Evolutionary conservation across 2,888 invertebrate genomes (phyloP), one percentile per base, ranked within the genome.

Genomic region (Caenorhabditis sinica): DNA sequence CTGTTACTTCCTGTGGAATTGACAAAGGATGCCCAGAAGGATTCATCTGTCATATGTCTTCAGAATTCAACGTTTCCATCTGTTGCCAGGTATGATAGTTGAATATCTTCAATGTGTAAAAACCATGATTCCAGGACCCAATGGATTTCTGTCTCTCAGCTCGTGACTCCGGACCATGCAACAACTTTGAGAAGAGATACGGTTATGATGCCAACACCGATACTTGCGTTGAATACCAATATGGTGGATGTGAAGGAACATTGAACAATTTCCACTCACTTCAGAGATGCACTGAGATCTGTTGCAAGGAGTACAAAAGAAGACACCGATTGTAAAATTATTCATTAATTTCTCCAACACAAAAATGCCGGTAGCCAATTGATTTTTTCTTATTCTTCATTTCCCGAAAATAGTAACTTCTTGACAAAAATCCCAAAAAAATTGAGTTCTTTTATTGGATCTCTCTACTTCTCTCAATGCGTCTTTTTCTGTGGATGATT

Each of bases 161-260:
- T 1, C 87, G 92, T 15, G 92, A 92, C 23, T 86, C 90, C 0
- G 92, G 92, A 68, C 90, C 90, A 56, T 92, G 92, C 85, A 82
- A 83, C 53, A 86, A 77, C 56, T 82, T 74, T 30, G 82, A 86
- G 69, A 88, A 83, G 33, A 89, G 92, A 36, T 92, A 88, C 68
- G 92, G 92, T 30, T 92, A 91, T 84, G 87, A 91, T 61, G 87
- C 91, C n/a, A 73, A 87, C 53, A 89, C 88, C 4, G 90, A 91
- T 81, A 89, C 90, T 0, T 89, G 92, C 72, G 90, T 92, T 23
- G 88, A 88, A 36, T 92, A 91, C 68, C 80, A 90, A 63, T 92
- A 91, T 85, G 90, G 91, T 60, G 92, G 92, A 43, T 92, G 92
- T 72, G 92, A 90, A 28, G 92, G 92, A 66, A 90, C 91, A 23